phyloP scores from a whole-genome alignment of 2,797 vertebrate species.

The Sebastes miniatus region DNA sequence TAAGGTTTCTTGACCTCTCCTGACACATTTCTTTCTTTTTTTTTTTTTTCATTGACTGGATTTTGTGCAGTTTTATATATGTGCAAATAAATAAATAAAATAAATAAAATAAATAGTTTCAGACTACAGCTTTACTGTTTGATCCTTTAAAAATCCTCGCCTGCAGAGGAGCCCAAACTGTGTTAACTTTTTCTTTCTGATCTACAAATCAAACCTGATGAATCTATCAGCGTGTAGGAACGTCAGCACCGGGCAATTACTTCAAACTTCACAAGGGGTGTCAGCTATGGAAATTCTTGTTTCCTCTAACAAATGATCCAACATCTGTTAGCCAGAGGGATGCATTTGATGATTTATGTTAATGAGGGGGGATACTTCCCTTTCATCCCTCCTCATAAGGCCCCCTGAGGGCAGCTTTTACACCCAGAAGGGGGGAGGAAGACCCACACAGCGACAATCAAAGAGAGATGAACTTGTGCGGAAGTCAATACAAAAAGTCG shows the following conservation, averaged over 20 bases:
- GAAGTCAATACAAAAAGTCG: neutral
- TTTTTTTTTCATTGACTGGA: no score
- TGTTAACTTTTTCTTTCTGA: neutral
- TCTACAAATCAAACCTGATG: neutral
- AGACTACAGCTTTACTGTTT: neutral
- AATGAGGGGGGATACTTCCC: conserved; percentile 3
- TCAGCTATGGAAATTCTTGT: conserved; percentile 12
- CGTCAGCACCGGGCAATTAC: neutral
- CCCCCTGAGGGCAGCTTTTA: conserved; percentile 25
- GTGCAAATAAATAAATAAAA: no score
- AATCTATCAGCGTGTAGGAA: neutral
- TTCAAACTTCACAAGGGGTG: conserved; percentile 7
- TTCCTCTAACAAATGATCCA: conserved; percentile 39
- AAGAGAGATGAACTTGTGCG: neutral
- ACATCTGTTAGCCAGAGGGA: conserved; percentile 25
- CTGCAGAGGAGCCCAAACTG: neutral
- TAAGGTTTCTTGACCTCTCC: no score
- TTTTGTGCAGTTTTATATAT: no score
- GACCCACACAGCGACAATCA: conserved; percentile 1
- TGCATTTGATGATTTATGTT: conserved; percentile 40
- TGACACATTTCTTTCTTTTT: no score
- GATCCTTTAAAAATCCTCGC: neutral
- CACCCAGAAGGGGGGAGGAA: neutral
- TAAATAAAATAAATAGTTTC: neutral
- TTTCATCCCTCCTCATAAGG: conserved; percentile 27